These are phyloP conservation scores for Empis stercorea DNA, from an alignment of 2,888 invertebrate genomes.

Conservation along the genomic window DNA sequence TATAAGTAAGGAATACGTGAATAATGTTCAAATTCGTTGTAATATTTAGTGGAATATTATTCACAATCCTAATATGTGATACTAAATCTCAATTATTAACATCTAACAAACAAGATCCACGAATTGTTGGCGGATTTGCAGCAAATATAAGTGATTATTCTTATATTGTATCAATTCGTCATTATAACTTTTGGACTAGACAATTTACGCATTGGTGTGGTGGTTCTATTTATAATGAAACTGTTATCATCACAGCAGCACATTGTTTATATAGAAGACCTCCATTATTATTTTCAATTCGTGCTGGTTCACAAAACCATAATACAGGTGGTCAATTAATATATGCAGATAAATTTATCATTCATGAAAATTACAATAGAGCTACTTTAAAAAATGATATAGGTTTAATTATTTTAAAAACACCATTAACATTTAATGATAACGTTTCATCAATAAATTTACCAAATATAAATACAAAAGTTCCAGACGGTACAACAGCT, in stretches of 20 bases:
- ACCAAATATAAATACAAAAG: not conserved
- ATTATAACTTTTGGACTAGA: constrained; percentile 18
- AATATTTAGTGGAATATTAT: no score
- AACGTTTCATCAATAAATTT: not conserved
- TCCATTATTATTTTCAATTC: not conserved
- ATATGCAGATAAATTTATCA: not conserved
- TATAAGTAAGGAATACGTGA: no score
- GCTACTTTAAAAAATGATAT: not conserved
- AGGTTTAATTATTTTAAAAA: not conserved
- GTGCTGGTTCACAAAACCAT: not conserved
- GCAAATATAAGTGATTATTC: constrained; percentile 10
- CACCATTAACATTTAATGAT: not conserved
- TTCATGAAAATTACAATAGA: not conserved
- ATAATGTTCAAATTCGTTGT: no score
- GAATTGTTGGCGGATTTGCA: constrained; percentile 12
- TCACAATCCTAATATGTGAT: no score
- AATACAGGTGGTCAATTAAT: not conserved
- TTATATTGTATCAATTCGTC: constrained; percentile 8
- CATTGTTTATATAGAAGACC: constrained; percentile 35
- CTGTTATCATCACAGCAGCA: constrained; percentile 40
- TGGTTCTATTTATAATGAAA: constrained; percentile 36
- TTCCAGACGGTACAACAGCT: not conserved
- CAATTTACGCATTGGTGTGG: constrained; percentile 36
- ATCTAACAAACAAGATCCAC: constrained; percentile 2
- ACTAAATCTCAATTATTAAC: no score